Base-by-base conservation (phyloP, 2,888 invertebrate species). In the Gymnoscelis rufifasciata region DNA sequence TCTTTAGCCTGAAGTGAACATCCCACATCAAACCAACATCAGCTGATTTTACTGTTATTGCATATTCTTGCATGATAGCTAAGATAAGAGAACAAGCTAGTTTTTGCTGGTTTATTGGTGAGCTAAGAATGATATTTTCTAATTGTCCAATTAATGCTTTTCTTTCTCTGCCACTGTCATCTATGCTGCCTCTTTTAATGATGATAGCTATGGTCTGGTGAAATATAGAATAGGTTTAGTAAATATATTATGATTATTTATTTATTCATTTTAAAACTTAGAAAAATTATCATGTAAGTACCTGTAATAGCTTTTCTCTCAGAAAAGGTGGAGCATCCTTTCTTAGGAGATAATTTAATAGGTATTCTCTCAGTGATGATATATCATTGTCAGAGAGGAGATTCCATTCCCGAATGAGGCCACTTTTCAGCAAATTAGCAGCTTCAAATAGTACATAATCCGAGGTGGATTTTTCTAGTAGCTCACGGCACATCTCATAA, bases 21-120 rank as follows among this genome's bases (percentile, higher is more conserved):
- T 96, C 96, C 95, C 95, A 97, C 31, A 96, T 93, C 38, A 97
- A 86, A 4, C 96, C 96, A 7, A 96, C 93, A 78, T 95, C 95
- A 24, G 95, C 93, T 1, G 96, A 95, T 68, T 95, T 93, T 0
- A 93, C 92, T 3, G 95, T 94, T 23, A 92, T 94, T 6, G 95
- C 93, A 83, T 95, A 97, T 77, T 97, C 97, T 86, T 95, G 95
- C 89, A 97, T 92, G 36, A 97, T 87, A 7, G 95, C 93, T 44
- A 93, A 89, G 64, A 97, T 92, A 40, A 97, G 90, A 47, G 94
- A 93, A 68, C 96, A 96, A 2, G 96, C 96, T 35, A 97, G 84
- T 57, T 94, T 90, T 91, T 96, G 94, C 45, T 93, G 91, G 47
- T 69, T 75, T 57, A 97, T 92, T 55, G 94, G 92, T 56, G 95